Evolutionary conservation across 2,888 invertebrate genomes (phyloP), one percentile per base, ranked within the genome.

Genomic region (Elmis aenea): DNA sequence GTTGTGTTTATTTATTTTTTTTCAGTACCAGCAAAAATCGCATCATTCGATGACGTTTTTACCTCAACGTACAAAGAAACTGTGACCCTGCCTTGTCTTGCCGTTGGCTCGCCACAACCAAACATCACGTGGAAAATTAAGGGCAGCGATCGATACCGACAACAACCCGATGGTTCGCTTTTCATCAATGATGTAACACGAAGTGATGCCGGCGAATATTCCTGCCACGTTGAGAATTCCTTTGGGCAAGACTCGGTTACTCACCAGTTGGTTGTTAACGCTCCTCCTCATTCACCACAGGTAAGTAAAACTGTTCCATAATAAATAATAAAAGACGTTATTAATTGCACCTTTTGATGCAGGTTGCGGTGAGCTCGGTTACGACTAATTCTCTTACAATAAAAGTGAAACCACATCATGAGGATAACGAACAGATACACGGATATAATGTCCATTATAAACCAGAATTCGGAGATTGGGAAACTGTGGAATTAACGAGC

Each of bases 391-490:
- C 83, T 0, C 69, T 86, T 57, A 83, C 84, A 3, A 76, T 85
- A 53, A 82, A 83, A 62, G 65, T 85, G 52, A 78, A 79, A 48
- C 79, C 84, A 2, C 81, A 83, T 52, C 81, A 85, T 29, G 79
- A 78, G 8, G 90, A 90, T 59, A 83, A 81, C 25, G 88, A 90
- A 18, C 89, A 89, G n/a, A 81, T 91, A 46, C 89, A 90, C 54
- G 93, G 94, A 1, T 92, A 92, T 69, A 88, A 88, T 14, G 77
- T 95, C 46, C 88, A 89, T 62, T 92, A 89, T 72, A 93, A 93
- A 63, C 91, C 91, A 34, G 93, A 94, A 67, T 93, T 92, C 59
- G 92, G 92, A 10, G 90, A 91, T 59, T 93, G 92, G 92, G 88
- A 89, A 69, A 88, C 86, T 5, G 81, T 85, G 39, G 87, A 89